Conservation (phyloP, 1,140 invertebrate species). For the Pissodes strobi region DNA sequence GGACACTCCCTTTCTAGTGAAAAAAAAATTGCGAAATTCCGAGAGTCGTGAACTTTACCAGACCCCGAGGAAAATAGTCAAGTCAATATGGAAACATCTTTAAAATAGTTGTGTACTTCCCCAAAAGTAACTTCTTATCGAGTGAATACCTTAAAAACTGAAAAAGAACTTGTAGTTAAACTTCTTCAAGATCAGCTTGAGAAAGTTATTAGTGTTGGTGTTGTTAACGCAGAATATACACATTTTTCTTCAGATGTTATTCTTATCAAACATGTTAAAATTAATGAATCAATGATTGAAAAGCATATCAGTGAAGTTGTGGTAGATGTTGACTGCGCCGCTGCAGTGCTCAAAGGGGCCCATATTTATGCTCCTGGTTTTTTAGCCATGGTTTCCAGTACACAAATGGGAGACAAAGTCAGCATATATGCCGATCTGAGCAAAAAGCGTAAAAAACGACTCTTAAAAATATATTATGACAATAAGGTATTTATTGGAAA, state of each 20-base stretch:
- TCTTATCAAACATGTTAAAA: conserved; percentile 58
- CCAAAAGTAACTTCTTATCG: conserved; percentile 67
- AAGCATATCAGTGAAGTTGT: conserved; percentile 66
- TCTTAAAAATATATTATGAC: conserved; percentile 62
- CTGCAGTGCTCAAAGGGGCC: conserved; percentile 79
- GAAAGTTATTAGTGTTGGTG: neutral
- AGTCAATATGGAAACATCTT: conserved; percentile 41
- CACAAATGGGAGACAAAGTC: conserved; percentile 65
- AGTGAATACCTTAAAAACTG: conserved; percentile 58
- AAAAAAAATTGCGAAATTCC: too few species aligned
- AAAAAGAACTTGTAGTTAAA: conserved; percentile 36
- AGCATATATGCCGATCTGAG: conserved; percentile 76
- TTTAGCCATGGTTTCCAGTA: conserved; percentile 69
- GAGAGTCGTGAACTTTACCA: too few species aligned
- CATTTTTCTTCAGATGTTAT: conserved; percentile 59
- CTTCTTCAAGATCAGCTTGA: conserved; percentile 17
- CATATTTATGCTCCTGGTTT: conserved; percentile 85
- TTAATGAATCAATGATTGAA: conserved; percentile 24
- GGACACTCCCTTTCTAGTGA: too few species aligned
- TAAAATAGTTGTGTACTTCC: conserved; percentile 63
- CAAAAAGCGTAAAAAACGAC: conserved; percentile 73
- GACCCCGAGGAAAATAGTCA: neutral
- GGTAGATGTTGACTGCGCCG: conserved; percentile 77
- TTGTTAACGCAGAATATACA: conserved; percentile 8
- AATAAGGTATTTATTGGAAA: conserved; percentile 76